These are phyloP conservation scores for Porites cylindrica DNA, from an alignment of 92 coral and sea anemone genomes.

Conservation along the genomic window DNA sequence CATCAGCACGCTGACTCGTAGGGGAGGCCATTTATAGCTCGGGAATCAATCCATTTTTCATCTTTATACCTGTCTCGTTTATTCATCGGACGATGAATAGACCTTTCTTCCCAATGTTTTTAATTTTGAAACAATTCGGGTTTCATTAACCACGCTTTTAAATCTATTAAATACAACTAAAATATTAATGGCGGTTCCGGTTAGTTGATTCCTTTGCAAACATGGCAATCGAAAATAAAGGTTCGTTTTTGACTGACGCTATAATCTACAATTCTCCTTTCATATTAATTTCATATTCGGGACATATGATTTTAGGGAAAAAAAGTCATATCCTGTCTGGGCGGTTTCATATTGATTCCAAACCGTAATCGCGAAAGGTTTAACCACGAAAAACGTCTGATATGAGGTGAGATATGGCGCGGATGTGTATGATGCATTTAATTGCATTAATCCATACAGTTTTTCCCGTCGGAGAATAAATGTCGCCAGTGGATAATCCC, in stretches of 20 bases:
- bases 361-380: background rate
- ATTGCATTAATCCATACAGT: background rate
- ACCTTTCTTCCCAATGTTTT: background rate
- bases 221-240: background rate
- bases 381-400: background rate
- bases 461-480: background rate
- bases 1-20: no score
- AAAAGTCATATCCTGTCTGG: background rate
- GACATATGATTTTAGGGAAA: background rate
- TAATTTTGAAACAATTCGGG: slow-evolving; percentile 13
- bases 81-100: background rate
- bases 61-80: background rate
- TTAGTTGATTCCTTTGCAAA: slow-evolving; percentile 9
- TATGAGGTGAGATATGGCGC: no score
- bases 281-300: background rate
- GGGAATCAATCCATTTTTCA: no score
- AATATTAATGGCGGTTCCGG: background rate
- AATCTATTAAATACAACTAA: slow-evolving; percentile 23
- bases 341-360: background rate
- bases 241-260: slow-evolving; percentile 12
- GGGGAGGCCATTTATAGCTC: no score
- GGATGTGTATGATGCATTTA: no score
- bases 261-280: slow-evolving; percentile 11
- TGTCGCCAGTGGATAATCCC: background rate
- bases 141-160: slow-evolving; percentile 13